These are phyloP conservation scores for Ophion obscuratus DNA, from an alignment of 2,888 invertebrate species.

Conservation along the genomic window DNA sequence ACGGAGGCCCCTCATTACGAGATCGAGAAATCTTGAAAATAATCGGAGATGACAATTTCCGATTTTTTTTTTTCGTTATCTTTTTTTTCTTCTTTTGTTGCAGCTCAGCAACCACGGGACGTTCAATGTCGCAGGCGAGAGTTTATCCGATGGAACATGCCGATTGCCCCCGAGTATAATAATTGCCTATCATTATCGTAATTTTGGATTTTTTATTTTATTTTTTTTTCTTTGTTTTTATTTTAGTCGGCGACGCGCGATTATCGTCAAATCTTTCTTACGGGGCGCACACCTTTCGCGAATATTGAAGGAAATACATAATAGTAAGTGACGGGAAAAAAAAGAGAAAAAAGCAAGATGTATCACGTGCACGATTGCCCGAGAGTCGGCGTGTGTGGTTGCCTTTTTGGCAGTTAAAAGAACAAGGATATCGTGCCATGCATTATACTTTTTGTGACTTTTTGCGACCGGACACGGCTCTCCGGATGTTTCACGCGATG, in stretches of 20 bases:
- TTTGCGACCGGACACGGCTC: constrained; percentile 11
- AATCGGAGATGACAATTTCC: constrained; percentile 60
- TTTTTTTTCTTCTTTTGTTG: background rate
- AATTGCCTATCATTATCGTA: constrained; percentile 47
- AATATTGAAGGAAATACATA: constrained; percentile 40
- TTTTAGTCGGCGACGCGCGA: background rate
- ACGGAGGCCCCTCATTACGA: constrained; percentile 46
- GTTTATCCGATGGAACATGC: constrained; percentile 39
- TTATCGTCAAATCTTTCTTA: constrained; percentile 24
- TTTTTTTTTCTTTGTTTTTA: background rate
- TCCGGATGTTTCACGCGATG: constrained; percentile 59
- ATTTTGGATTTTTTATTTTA: constrained; percentile 7
- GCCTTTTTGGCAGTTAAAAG: background rate
- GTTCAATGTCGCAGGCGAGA: constrained; percentile 33
- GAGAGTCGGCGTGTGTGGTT: constrained; percentile 32
- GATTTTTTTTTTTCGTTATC: constrained; percentile 9
- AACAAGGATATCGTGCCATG: constrained; percentile 8
- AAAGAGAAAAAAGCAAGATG: background rate
- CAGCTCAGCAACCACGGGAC: background rate
- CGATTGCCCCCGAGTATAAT: constrained; percentile 30
- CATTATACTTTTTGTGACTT: constrained; percentile 17
- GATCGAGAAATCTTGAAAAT: constrained; percentile 59
- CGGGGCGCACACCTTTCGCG: constrained; percentile 41
- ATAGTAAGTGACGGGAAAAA: constrained; percentile 5
- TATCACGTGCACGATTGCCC: constrained; percentile 48